Evolutionary conservation across 2,797 vertebrate species (phyloP).

Genomic region (Tenualosa ilisha): DNA sequence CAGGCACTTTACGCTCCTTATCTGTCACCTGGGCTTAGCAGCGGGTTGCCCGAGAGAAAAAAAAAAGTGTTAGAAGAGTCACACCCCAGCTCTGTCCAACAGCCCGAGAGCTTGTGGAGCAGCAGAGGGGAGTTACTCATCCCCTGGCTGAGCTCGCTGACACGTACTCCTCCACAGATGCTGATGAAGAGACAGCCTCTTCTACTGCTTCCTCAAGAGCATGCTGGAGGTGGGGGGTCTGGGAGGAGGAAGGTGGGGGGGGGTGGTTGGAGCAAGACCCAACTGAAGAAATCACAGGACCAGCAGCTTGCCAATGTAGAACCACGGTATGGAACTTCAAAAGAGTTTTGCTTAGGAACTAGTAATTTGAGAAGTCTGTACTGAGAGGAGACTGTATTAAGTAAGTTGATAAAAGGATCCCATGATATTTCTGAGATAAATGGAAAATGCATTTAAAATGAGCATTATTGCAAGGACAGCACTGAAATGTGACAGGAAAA

Average conservation of each 20-base stretch:
- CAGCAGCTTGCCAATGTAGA: too few species aligned
- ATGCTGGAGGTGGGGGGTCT: too few species aligned
- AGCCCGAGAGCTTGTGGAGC: not conserved
- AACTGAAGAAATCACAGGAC: not conserved
- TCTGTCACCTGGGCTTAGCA: slow-evolving; percentile 1
- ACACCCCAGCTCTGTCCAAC: not conserved
- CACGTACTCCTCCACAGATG: not conserved
- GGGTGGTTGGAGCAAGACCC: not conserved
- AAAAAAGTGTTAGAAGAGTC: slow-evolving; percentile 4
- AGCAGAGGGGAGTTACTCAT: slow-evolving; percentile 6
- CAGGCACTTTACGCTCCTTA: not conserved
- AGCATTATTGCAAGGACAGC: not conserved
- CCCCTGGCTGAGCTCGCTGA: not conserved
- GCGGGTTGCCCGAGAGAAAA: not conserved
- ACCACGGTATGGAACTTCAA: not conserved
- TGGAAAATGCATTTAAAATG: slow-evolving; percentile 1
- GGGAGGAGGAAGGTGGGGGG: too few species aligned
- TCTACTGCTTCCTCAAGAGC: not conserved
- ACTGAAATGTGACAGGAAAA: not conserved
- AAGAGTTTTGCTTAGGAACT: not conserved
- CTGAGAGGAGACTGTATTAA: not conserved
- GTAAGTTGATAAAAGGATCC: not conserved
- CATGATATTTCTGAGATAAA: not conserved
- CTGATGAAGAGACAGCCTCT: not conserved
- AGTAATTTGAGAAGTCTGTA: not conserved